phyloP scores from a whole-genome alignment of 2,888 invertebrate species.

The Ectemnius cavifrons region DNA sequence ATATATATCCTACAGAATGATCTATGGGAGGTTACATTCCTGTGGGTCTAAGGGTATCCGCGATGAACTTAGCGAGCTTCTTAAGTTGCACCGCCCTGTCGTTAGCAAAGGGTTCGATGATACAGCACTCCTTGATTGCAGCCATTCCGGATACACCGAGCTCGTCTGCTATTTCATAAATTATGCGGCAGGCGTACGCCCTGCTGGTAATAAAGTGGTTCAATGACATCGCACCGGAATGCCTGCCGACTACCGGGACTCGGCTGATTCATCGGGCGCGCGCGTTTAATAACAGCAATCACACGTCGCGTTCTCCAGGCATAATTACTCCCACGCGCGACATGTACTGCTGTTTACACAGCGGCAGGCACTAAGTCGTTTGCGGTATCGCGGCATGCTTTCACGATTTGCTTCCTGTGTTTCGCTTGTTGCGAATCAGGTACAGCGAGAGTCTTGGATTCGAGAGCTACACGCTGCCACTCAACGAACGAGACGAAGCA shows the following conservation, averaged over 20 bases:
- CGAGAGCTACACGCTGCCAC: slow-evolving; percentile 75
- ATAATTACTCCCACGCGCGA: slow-evolving; percentile 49
- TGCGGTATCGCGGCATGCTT: slow-evolving; percentile 3
- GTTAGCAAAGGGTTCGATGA: slow-evolving; percentile 29
- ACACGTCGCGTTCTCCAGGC: slow-evolving; percentile 15
- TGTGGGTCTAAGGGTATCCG: slow-evolving; percentile 17
- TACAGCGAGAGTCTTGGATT: slow-evolving; percentile 77
- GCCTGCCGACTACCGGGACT: slow-evolving; percentile 33
- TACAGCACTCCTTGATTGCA: slow-evolving; percentile 42
- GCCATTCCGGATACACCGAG: slow-evolving; percentile 52
- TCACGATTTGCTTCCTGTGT: neutral
- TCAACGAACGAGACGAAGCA: slow-evolving; percentile 78
- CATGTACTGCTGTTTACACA: slow-evolving; percentile 4
- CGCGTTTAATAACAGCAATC: slow-evolving; percentile 40
- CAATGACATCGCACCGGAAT: slow-evolving; percentile 52
- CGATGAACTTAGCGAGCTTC: slow-evolving; percentile 30
- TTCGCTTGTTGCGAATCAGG: slow-evolving; percentile 53
- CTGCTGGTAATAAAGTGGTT: slow-evolving; percentile 60
- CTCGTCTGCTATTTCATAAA: slow-evolving; percentile 58
- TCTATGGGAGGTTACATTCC: too few relatives aligned
- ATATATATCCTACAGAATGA: too few relatives aligned
- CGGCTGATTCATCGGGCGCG: slow-evolving; percentile 49
- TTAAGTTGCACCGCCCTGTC: slow-evolving; percentile 12
- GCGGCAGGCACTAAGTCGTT: neutral
- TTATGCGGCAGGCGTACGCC: slow-evolving; percentile 46